Conservation (phyloP, 1,140 invertebrate species). For the Drosophila bifasciata region DNA sequence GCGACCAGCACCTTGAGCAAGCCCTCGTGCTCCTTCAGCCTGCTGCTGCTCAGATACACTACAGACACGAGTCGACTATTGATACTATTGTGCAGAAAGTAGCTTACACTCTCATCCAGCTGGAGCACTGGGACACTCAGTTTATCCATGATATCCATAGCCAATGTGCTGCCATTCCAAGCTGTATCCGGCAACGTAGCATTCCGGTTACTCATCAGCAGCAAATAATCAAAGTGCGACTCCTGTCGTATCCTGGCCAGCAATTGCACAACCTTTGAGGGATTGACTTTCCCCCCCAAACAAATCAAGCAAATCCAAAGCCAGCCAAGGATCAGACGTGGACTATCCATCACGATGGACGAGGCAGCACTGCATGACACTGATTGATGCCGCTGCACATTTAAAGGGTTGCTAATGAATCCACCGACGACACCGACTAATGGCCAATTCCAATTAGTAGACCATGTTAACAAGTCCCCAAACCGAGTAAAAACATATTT, state of each 20-base stretch:
- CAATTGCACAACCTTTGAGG: conserved; percentile 36
- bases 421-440: conserved; percentile 16
- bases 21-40: conserved; percentile 31
- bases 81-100: conserved; percentile 45
- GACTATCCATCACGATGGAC: conserved; percentile 39
- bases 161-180: conserved; percentile 15
- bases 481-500: conserved; percentile 2
- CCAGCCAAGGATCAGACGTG: conserved; percentile 22
- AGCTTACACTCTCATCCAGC: conserved; percentile 50
- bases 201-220: conserved; percentile 56
- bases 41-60: conserved; percentile 17
- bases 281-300: conserved; percentile 8
- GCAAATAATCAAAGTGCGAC: conserved; percentile 45
- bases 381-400: conserved; percentile 46
- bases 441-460: conserved; percentile 50
- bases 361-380: conserved; percentile 49
- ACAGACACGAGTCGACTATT: conserved; percentile 40
- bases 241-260: conserved; percentile 49
- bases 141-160: conserved; percentile 35
- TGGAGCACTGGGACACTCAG: conserved; percentile 50
- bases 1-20: conserved; percentile 45
- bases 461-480: conserved; percentile 45
- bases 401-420: conserved; percentile 74
- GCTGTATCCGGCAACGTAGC: conserved; percentile 4
- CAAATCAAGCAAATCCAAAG: conserved; percentile 35